Evolutionary conservation across 2,888 invertebrate species (phyloP), one percentile per base, ranked within the genome.

Genomic region (Galerucella pusilla): DNA sequence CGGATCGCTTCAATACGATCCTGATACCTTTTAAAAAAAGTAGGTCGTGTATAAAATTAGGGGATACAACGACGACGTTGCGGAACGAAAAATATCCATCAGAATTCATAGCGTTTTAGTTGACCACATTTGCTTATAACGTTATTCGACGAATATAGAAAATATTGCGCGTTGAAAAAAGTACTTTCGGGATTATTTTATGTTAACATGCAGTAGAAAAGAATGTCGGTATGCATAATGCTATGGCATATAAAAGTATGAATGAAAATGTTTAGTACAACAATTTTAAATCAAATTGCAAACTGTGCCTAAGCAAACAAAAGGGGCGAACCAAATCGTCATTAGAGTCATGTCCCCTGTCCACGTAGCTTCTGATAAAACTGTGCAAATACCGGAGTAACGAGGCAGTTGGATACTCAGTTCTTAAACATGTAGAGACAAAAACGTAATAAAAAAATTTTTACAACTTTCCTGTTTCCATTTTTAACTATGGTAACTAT

Each of bases 21-120:
- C 75, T 75, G 75, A 20, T 11, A 35, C 67, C 65, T 64, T 64
- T 67, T 68, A 16, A 46, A 71, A 28, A n/a, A 75, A 75, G 67
- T 75, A 71, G 75, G 75, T 68, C 75, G 68, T 71, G 75, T 71
- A 71, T 71, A 64, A 71, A 71, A 75, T 75, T 68, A 71, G 64
- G 54, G 46, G 57, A 63, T 63, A 42, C 16, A 60, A 63, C 42
- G 63, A 63, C 63, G 63, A 63, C 63, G 63, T 35, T 63, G 45
- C 63, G 42, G 63, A 65, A 64, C 45, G 42, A 16, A 54, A n/a
- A 64, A 64, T 64, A 45, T 20, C 64, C 20, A 65, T 65, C 64
- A 65, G 46, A 65, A 46, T 65, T 65, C 64, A 46, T 65, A 11
- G 42, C 45, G 14, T 45, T 64, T 64, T n/a, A 46, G 16, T 59